These are phyloP conservation scores for Labeo rohita DNA, from an alignment of 2,113 vertebrate species.

Conservation along the genomic window DNA sequence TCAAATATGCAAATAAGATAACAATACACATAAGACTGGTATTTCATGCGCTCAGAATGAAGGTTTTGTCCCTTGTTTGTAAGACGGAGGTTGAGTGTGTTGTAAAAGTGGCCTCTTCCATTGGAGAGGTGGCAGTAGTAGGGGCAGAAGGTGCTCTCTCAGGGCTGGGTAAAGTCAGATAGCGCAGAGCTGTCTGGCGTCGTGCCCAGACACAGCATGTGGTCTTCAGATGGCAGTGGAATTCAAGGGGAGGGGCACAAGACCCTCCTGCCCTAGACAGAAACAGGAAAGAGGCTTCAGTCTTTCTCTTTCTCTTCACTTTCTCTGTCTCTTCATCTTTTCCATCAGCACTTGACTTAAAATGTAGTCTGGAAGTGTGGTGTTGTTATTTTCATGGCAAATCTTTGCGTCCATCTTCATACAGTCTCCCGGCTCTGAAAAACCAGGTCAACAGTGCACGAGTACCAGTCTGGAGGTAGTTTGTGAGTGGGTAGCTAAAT, in stretches of 20 bases:
- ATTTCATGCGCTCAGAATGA: neutral
- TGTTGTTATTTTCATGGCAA: neutral
- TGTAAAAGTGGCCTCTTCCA: slow-evolving; percentile 28
- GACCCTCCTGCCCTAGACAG: slow-evolving; percentile 55
- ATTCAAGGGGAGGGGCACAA: slow-evolving; percentile 78
- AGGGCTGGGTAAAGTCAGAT: slow-evolving; percentile 74
- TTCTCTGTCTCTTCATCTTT: slow-evolving; percentile 17
- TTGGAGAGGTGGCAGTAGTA: slow-evolving; percentile 66
- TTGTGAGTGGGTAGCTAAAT: slow-evolving; percentile 35
- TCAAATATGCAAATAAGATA: neutral
- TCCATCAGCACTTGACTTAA: neutral
- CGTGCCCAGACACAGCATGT: slow-evolving; percentile 83
- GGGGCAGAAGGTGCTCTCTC: slow-evolving; percentile 75
- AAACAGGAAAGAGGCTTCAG: slow-evolving; percentile 50
- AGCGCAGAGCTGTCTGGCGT: slow-evolving; percentile 72
- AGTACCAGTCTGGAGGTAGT: slow-evolving; percentile 36
- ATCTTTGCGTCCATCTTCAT: neutral
- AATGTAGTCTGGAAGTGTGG: neutral
- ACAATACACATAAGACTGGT: neutral
- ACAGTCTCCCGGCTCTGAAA: neutral
- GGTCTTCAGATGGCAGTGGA: slow-evolving; percentile 86
- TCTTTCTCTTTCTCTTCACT: slow-evolving; percentile 25
- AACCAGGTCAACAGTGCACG: neutral
- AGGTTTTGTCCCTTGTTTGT: neutral
- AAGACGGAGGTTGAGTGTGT: neutral